Base-by-base conservation (phyloP, 2,113 vertebrate genomes). In the Rostratula benghalensis region DNA sequence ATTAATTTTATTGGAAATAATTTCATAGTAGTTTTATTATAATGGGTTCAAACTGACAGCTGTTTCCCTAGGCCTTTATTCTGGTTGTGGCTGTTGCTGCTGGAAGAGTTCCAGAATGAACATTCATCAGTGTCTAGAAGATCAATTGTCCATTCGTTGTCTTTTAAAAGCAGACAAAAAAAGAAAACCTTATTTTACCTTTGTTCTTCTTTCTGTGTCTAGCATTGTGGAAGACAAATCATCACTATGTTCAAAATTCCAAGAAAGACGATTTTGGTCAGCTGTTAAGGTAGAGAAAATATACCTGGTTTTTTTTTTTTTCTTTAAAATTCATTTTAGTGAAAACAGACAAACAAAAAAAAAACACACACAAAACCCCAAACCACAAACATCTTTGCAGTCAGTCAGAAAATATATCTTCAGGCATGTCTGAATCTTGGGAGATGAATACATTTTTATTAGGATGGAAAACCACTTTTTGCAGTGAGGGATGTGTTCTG, bases 251-350 rank as follows among this genome's bases (percentile, higher is more conserved):
- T 97, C 95, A 83, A 95, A 94, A 79, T 99, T 99, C 93, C 99
- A 98, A 97, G 98, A 99, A 51, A 98, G 98, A 54, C 98, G 97
- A 33, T 98, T 99, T 97, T 99, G 98, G 98, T 98, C 97, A 50
- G 98, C 98, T 80, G 89, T 99, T 74, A 99, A 99, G 98, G 99
- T 99, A 97, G 94, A 92, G 41, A 80, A 84, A 53, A 81, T 5
- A 30, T 4, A 19, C 4, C 5, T 48, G 18, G 39, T 9, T 18
- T 46, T 10, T 25, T 41, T 43, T 14, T 53, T 21, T 69, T 31
- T 8, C 8, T 70, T 67, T 78, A 28, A 59, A 53, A 53, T 54
- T 67, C 0, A 20, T 59, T 87, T 73, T 30, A 46, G 4, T 82
- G 31, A 79, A 60, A 82, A 64, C 46, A 16, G 27, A 27, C 13